Conservation (phyloP, 1,140 invertebrate genomes). For the Euglossa dilemma region DNA sequence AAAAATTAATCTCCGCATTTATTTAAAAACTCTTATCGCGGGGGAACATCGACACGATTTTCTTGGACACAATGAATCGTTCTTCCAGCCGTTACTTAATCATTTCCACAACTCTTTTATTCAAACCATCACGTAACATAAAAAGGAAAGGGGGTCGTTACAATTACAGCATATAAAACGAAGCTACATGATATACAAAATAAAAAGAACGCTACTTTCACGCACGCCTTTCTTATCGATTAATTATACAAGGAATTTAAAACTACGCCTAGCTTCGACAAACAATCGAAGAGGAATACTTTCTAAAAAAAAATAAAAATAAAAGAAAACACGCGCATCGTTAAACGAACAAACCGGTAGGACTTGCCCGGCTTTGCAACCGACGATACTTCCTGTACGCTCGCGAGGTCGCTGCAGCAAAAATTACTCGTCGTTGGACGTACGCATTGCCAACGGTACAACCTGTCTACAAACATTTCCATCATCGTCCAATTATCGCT, state of each 20-base stretch:
- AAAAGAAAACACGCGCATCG: neutral
- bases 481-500: constrained; percentile 27
- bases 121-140: neutral
- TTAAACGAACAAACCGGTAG: neutral
- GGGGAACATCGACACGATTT: neutral
- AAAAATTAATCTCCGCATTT: too few relatives aligned
- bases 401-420: neutral
- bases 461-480: neutral
- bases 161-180: neutral
- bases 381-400: neutral
- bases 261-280: neutral
- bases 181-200: neutral
- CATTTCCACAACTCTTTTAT: neutral
- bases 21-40: too few relatives aligned
- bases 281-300: too few relatives aligned
- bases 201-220: constrained; percentile 10
- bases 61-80: neutral
- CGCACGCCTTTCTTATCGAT: neutral
- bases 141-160: neutral
- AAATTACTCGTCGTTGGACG: neutral
- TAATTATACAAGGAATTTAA: neutral
- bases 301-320: neutral
- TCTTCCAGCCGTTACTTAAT: too few relatives aligned
- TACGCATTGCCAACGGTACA: neutral
- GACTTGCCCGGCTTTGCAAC: constrained; percentile 15